Evolutionary conservation across 1,140 invertebrate species (phyloP).

Genomic region (Neodiprion fabricii): DNA sequence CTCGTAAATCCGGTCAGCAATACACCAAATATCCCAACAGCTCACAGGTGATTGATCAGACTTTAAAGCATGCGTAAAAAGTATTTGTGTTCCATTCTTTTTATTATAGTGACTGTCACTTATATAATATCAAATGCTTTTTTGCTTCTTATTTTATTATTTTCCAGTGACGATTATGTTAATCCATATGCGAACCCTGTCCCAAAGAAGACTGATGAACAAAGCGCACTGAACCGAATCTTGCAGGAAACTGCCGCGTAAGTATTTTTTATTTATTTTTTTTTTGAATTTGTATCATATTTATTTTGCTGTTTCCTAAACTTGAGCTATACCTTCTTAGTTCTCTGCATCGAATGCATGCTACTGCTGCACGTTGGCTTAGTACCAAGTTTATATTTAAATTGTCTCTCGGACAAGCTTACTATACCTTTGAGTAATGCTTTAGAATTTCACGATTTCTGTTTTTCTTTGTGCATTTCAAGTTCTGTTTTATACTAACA

Average conservation of each 20-base stretch:
- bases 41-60: slow-evolving; percentile 59
- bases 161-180: slow-evolving; percentile 69
- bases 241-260: slow-evolving; percentile 88
- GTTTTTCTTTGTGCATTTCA: not conserved
- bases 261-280: slow-evolving; percentile 49
- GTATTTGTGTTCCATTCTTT: slow-evolving; percentile 18
- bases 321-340: not conserved
- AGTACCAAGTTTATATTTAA: slow-evolving; percentile 15
- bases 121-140: slow-evolving; percentile 14
- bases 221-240: slow-evolving; percentile 85
- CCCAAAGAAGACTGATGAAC: slow-evolving; percentile 84
- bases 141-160: slow-evolving; percentile 25
- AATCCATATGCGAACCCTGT: slow-evolving; percentile 69
- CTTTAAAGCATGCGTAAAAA: slow-evolving; percentile 15
- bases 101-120: not conserved
- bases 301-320: not conserved
- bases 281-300: slow-evolving; percentile 8
- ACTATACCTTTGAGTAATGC: not conserved
- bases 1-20: slow-evolving; percentile 74
- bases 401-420: slow-evolving; percentile 6
- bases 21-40: slow-evolving; percentile 67
- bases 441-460: not conserved
- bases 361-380: not conserved
- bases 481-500: not conserved
- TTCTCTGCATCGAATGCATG: not conserved